Conservation (phyloP, 2,113 vertebrate genomes). For the Emydocephalus ijimae region DNA sequence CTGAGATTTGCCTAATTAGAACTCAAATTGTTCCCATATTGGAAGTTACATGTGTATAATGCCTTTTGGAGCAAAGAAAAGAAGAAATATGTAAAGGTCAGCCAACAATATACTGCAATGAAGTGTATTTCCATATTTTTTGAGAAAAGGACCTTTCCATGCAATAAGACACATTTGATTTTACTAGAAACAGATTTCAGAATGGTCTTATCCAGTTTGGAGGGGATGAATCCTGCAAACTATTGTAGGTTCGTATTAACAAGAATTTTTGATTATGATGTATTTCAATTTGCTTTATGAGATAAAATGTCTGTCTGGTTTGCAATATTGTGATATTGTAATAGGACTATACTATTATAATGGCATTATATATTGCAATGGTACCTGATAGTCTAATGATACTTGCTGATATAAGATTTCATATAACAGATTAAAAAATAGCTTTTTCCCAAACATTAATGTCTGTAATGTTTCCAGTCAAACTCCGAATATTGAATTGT, state of each 20-base stretch:
- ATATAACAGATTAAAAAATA: conserved; percentile 10
- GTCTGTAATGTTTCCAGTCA: not conserved
- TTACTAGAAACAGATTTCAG: conserved; percentile 76
- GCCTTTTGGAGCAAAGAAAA: conserved; percentile 78
- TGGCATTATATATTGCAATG: not conserved
- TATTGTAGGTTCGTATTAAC: conserved; percentile 61
- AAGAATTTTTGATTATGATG: conserved; percentile 42
- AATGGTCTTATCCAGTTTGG: conserved; percentile 74
- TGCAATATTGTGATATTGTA: conserved; percentile 16
- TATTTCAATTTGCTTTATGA: conserved; percentile 39
- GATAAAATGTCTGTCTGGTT: conserved; percentile 34
- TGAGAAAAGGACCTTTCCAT: conserved; percentile 66
- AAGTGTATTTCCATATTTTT: conserved; percentile 62
- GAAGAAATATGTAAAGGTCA: conserved; percentile 78
- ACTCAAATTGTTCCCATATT: conserved; percentile 88
- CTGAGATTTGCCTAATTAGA: conserved; percentile 84
- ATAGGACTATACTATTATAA: not conserved
- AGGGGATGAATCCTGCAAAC: conserved; percentile 70
- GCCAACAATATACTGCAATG: conserved; percentile 70
- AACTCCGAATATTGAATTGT: not conserved
- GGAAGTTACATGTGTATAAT: conserved; percentile 81
- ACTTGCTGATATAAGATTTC: conserved; percentile 16
- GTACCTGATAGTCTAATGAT: conserved; percentile 30
- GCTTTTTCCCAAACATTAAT: not conserved
- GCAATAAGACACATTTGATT: conserved; percentile 69